Evolutionary conservation across 2,113 vertebrate species (phyloP).

Genomic region (Pseudopodoces humilis): DNA sequence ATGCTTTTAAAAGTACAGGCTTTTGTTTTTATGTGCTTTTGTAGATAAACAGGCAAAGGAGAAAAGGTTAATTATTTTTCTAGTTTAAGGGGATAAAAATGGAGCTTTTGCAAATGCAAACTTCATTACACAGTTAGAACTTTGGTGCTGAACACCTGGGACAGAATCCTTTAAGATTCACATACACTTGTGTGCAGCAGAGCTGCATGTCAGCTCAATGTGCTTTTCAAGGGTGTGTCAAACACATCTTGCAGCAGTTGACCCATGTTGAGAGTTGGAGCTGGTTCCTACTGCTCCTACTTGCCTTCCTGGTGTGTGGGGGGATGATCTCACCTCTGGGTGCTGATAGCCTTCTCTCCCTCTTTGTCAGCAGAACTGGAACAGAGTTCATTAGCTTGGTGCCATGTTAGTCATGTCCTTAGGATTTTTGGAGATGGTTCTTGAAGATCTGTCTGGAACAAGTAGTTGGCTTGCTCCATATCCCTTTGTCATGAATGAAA

Average conservation of each 20-base stretch:
- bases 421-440: neutral
- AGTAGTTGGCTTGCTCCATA: neutral
- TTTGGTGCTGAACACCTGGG: neutral
- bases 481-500: neutral
- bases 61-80: neutral
- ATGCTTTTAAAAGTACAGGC: neutral
- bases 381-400: neutral
- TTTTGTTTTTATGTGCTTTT: neutral
- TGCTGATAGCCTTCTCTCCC: neutral
- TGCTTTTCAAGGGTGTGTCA: neutral
- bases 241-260: neutral
- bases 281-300: neutral
- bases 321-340: neutral
- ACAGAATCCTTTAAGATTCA: neutral
- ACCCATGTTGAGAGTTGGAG: neutral
- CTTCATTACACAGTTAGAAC: neutral
- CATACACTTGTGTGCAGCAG: neutral
- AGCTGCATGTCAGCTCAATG: rapidly evolving
- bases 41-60: neutral
- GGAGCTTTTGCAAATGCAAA: neutral
- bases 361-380: neutral
- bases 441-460: neutral
- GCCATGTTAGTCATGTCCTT: neutral
- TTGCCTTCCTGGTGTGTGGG: neutral
- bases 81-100: neutral